Evolutionary conservation across 2,113 vertebrate species (phyloP).

Genomic region (Sinosuthora webbiana): DNA sequence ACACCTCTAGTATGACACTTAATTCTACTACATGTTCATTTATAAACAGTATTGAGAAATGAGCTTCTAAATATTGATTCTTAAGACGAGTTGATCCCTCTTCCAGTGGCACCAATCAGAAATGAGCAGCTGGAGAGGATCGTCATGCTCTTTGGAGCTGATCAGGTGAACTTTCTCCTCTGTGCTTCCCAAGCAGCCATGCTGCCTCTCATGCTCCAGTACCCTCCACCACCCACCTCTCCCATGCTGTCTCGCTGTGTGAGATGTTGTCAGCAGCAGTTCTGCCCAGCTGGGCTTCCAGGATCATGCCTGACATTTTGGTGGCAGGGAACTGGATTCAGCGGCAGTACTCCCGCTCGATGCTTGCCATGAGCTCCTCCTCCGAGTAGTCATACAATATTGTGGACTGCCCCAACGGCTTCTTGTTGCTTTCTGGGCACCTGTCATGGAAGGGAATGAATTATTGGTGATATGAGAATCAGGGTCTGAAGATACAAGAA

Average conservation of each 20-base stretch:
- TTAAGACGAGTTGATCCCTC: not conserved
- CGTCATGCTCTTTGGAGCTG: not conserved
- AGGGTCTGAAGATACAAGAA: not conserved
- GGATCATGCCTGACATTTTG: rapidly evolving
- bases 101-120: not conserved
- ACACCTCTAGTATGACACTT: not conserved
- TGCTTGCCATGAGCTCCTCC: slow-evolving; percentile 81
- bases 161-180: not conserved
- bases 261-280: not conserved
- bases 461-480: not conserved
- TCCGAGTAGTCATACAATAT: slow-evolving; percentile 68
- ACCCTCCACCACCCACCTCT: not conserved
- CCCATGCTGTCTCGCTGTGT: rapidly evolving
- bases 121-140: not conserved
- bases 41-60: not conserved
- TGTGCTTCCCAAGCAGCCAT: not conserved
- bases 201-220: rapidly evolving
- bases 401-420: not conserved
- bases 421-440: not conserved
- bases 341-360: slow-evolving; percentile 73
- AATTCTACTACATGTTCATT: not conserved
- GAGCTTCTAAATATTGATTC: not conserved
- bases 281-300: not conserved
- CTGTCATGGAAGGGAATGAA: not conserved
- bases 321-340: not conserved